These are phyloP conservation scores for Syngnathus scovelli DNA, from an alignment of 2,113 vertebrate genomes.

Conservation along the genomic window DNA sequence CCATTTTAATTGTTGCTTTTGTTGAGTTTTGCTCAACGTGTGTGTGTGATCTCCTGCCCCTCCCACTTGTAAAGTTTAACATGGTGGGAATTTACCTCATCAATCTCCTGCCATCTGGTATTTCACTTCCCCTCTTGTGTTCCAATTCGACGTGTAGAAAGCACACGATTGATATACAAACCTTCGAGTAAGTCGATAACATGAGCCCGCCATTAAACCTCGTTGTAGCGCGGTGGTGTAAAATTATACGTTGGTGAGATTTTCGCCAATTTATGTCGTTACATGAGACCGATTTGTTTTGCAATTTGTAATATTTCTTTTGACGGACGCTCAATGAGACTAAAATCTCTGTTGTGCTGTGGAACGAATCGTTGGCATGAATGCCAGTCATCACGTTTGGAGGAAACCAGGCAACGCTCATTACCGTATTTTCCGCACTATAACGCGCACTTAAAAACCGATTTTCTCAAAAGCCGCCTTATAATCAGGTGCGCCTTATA, in stretches of 20 bases:
- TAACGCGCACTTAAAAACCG: too few species aligned
- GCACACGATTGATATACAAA: not conserved
- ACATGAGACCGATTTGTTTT: not conserved
- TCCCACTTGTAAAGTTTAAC: not conserved
- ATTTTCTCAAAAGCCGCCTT: too few species aligned
- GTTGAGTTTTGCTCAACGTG: not conserved
- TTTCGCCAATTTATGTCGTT: not conserved
- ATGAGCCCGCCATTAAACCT: not conserved
- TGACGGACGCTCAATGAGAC: too few species aligned
- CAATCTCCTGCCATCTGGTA: not conserved
- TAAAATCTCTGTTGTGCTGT: too few species aligned
- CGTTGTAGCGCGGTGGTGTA: not conserved
- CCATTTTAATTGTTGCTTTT: not conserved
- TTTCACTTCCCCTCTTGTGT: not conserved
- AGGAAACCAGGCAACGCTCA: not conserved
- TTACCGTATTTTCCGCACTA: not conserved
- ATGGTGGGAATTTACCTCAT: not conserved
- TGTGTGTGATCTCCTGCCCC: not conserved
- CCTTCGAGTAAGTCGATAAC: not conserved
- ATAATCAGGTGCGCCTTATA: too few species aligned
- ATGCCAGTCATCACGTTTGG: not conserved
- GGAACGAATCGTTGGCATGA: not conserved
- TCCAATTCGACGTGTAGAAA: not conserved
- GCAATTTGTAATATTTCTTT: too few species aligned
- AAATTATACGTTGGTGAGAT: not conserved